Conservation (phyloP, 2,113 vertebrate genomes). For the Muntiacus muntjak region DNA sequence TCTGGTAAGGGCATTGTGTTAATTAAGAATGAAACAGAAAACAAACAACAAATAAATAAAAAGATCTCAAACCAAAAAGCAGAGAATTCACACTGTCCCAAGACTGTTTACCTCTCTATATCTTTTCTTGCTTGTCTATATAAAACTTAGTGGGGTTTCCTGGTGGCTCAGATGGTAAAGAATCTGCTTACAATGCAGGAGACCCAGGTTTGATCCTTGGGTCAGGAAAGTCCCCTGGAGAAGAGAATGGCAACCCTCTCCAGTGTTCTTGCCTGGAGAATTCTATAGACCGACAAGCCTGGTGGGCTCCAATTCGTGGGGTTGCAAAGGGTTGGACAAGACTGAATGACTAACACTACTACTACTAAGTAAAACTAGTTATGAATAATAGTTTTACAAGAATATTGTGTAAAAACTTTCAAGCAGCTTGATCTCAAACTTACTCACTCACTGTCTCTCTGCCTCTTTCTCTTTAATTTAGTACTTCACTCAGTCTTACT, state of each 20-base stretch:
- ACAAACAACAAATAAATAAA: background rate
- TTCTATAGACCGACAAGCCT: background rate
- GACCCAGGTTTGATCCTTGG: background rate
- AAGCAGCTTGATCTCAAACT: background rate
- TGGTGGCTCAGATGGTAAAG: background rate
- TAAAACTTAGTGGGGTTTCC: background rate
- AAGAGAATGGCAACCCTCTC: background rate
- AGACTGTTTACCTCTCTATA: background rate
- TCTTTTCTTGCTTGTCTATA: background rate
- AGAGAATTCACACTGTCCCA: background rate
- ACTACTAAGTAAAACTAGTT: background rate
- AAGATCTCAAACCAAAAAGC: background rate
- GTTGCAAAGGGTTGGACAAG: background rate
- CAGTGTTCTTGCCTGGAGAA: background rate
- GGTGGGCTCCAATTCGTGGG: background rate
- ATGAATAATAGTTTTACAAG: background rate
- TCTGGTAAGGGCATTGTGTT: background rate
- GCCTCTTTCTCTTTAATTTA: background rate
- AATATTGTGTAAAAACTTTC: background rate
- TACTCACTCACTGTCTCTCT: background rate
- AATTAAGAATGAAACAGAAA: background rate
- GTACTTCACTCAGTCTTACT: background rate
- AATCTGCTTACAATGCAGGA: background rate
- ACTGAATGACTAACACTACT: background rate
- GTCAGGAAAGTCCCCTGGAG: background rate